These are phyloP conservation scores for Schizopygopsis pylzovi DNA, from an alignment of 2,797 vertebrate species.

Conservation along the genomic window DNA sequence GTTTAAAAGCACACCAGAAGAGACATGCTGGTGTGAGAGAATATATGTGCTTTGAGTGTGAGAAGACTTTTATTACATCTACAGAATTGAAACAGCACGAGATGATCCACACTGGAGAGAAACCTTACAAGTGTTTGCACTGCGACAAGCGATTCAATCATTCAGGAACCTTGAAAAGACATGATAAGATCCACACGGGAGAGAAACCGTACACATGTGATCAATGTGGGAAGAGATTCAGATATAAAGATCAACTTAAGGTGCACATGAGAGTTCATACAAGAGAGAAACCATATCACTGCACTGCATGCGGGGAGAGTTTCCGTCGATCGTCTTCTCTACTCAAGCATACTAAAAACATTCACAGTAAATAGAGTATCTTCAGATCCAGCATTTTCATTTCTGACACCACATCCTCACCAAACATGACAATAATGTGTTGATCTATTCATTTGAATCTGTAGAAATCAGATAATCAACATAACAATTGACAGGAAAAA, in stretches of 20 bases:
- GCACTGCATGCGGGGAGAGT: not conserved
- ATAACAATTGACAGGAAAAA: no score
- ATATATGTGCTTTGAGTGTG: not conserved
- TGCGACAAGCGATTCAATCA: not conserved
- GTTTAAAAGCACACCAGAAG: not conserved
- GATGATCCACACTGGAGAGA: not conserved
- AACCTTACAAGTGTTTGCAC: not conserved
- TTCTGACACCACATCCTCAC: no score
- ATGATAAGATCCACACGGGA: not conserved
- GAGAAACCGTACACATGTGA: not conserved
- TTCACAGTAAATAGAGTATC: no score
- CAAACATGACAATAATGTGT: no score
- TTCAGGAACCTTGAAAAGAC: not conserved
- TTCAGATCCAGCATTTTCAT: no score
- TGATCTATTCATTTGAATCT: no score
- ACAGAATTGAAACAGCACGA: not conserved
- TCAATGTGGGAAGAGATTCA: not conserved
- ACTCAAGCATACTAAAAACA: no score
- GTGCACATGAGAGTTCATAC: not conserved
- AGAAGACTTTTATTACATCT: not conserved
- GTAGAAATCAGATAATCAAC: no score
- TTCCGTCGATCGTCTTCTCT: no score
- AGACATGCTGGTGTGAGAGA: not conserved
- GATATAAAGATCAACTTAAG: not conserved
- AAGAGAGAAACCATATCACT: not conserved